Evolutionary conservation across 2,113 vertebrate genomes (phyloP).

Genomic region (Ammodytes marinus): DNA sequence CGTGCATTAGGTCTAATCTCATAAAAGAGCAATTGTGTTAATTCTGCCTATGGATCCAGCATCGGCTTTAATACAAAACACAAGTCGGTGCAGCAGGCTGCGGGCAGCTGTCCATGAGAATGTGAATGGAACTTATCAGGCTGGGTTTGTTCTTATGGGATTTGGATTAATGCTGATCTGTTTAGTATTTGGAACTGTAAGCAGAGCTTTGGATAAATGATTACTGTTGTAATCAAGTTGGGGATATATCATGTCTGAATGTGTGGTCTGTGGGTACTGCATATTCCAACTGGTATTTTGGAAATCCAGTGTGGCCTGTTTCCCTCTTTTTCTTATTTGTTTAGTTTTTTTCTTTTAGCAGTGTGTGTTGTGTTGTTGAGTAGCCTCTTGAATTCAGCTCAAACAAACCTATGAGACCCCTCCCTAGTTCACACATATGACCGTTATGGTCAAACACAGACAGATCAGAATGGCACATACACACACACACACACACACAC

Average conservation of each 20-base stretch:
- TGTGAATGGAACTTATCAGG: conserved; percentile 48
- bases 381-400: not conserved
- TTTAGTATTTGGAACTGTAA: conserved; percentile 41
- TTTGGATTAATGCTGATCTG: conserved; percentile 63
- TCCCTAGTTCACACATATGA: not conserved
- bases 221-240: conserved; percentile 35
- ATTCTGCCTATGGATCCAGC: conserved; percentile 40
- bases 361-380: not conserved
- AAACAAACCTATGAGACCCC: conserved; percentile 2
- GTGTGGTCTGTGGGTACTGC: conserved; percentile 29
- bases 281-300: conserved; percentile 10
- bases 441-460: conserved; percentile 7
- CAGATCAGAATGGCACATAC: not conserved
- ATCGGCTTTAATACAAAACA: conserved; percentile 47
- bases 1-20: conserved; percentile 51
- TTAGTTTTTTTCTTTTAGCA: not conserved
- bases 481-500: not conserved
- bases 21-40: conserved; percentile 55
- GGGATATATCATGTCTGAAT: conserved; percentile 32
- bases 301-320: not conserved
- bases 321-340: no score
- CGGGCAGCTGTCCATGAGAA: conserved; percentile 52
- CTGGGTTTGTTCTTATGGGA: conserved; percentile 50
- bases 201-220: conserved; percentile 41
- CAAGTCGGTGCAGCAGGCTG: conserved; percentile 39